These are phyloP conservation scores for Furcifer pardalis DNA, from an alignment of 2,797 vertebrate genomes.

Conservation along the genomic window DNA sequence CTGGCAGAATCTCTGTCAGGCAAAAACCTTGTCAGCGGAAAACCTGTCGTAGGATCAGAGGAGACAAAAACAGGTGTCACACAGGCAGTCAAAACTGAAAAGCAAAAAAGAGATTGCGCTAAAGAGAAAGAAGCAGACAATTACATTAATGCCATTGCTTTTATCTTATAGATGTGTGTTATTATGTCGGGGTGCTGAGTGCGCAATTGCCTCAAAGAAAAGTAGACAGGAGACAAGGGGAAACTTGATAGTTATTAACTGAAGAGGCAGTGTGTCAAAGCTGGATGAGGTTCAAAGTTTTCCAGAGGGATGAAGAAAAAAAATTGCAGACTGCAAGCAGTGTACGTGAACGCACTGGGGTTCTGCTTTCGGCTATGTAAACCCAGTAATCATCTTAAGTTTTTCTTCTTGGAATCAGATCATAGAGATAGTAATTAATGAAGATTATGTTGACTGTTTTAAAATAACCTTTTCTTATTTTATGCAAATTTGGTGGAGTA, in stretches of 20 bases:
- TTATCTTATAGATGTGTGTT: slow-evolving; percentile 89
- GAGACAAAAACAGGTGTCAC: slow-evolving; percentile 97
- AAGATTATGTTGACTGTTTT: slow-evolving; percentile 72
- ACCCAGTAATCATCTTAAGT: slow-evolving; percentile 73
- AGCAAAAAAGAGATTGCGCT: slow-evolving; percentile 84
- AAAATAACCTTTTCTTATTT: slow-evolving; percentile 70
- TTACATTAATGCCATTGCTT: slow-evolving; percentile 89
- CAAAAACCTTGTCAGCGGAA: slow-evolving; percentile 92
- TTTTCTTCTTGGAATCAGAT: slow-evolving; percentile 82
- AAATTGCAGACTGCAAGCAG: slow-evolving; percentile 76
- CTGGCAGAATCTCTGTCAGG: slow-evolving; percentile 91
- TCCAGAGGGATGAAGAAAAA: slow-evolving; percentile 75
- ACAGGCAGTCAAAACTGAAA: slow-evolving; percentile 87
- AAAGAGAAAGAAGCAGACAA: slow-evolving; percentile 87
- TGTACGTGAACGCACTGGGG: slow-evolving; percentile 73
- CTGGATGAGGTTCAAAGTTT: slow-evolving; percentile 87
- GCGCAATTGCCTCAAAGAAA: slow-evolving; percentile 84
- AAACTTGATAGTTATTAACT: slow-evolving; percentile 88
- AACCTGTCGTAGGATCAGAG: slow-evolving; percentile 91
- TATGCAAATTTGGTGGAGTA: slow-evolving; percentile 61
- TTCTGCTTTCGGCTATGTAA: slow-evolving; percentile 80
- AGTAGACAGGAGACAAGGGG: slow-evolving; percentile 83
- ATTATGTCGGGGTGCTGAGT: slow-evolving; percentile 88
- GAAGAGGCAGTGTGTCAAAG: slow-evolving; percentile 82
- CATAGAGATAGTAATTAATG: slow-evolving; percentile 79